Conservation (phyloP, 1,140 invertebrate genomes). For the Notospermus geniculatus region DNA sequence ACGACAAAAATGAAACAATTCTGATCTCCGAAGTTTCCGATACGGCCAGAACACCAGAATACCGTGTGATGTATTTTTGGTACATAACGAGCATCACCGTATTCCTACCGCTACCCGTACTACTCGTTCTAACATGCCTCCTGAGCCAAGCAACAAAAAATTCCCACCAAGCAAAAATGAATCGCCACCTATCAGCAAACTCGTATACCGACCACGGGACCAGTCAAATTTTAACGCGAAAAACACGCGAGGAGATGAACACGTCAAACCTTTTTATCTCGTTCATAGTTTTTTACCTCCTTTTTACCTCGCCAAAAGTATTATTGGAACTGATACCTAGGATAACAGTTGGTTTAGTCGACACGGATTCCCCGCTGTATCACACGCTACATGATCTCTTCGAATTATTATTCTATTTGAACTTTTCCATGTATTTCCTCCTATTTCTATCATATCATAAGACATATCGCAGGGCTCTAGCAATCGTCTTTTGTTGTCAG, state of each 20-base stretch:
- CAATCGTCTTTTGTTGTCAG: slow-evolving; percentile 43
- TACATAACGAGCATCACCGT: slow-evolving; percentile 45
- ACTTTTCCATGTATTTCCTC: slow-evolving; percentile 42
- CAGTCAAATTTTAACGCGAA: slow-evolving; percentile 35
- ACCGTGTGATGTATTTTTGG: slow-evolving; percentile 49
- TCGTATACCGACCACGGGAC: slow-evolving; percentile 31
- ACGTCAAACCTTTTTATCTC: slow-evolving; percentile 38
- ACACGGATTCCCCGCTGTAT: slow-evolving; percentile 30
- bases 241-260: slow-evolving; percentile 40
- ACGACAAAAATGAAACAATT: slow-evolving; percentile 26
- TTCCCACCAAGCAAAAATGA: slow-evolving; percentile 26
- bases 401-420: slow-evolving; percentile 41
- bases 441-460: slow-evolving; percentile 48
- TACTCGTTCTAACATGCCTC: slow-evolving; percentile 30
- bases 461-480: slow-evolving; percentile 38
- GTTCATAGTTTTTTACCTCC: slow-evolving; percentile 38
- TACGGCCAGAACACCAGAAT: slow-evolving; percentile 35
- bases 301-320: slow-evolving; percentile 36
- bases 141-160: slow-evolving; percentile 27
- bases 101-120: slow-evolving; percentile 40
- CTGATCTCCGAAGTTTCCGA: slow-evolving; percentile 30
- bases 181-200: slow-evolving; percentile 26
- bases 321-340: slow-evolving; percentile 34
- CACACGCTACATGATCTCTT: slow-evolving; percentile 41
- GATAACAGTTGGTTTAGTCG: slow-evolving; percentile 25